phyloP scores from a whole-genome alignment of 2,888 invertebrate species.

The Trachelus iudaicus region DNA sequence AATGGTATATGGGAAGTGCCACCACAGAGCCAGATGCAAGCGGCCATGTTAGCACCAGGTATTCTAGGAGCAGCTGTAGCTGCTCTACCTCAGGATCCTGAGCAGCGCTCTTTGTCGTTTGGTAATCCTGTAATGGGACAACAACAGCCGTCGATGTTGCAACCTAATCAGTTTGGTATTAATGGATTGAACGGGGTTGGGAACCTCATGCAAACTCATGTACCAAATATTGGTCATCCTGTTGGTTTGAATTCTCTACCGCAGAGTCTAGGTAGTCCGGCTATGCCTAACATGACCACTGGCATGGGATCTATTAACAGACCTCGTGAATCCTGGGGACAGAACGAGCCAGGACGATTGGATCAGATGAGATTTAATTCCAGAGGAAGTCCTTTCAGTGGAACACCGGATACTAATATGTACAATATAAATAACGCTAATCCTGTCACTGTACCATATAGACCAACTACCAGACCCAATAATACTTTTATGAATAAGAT shows the following conservation, averaged over 20 bases:
- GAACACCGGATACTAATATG: constrained; percentile 33
- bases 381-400: constrained; percentile 42
- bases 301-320: constrained; percentile 32
- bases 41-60: constrained; percentile 53
- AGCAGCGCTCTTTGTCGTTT: constrained; percentile 36
- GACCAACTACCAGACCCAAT: constrained; percentile 66
- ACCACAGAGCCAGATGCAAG: constrained; percentile 58
- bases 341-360: constrained; percentile 36
- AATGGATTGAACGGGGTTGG: constrained; percentile 57
- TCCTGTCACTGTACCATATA: constrained; percentile 64
- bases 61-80: constrained; percentile 54
- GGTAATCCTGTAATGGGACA: constrained; percentile 33
- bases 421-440: constrained; percentile 10
- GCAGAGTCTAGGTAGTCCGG: constrained; percentile 30
- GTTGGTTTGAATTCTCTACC: constrained; percentile 35
- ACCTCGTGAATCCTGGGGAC: constrained; percentile 40
- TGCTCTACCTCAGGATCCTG: constrained; percentile 33
- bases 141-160: constrained; percentile 44
- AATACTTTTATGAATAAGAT: constrained; percentile 44
- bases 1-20: constrained; percentile 63
- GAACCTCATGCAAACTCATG: constrained; percentile 45
- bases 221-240: constrained; percentile 40
- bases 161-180: constrained; percentile 49
- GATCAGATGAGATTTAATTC: constrained; percentile 41
- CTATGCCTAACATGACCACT: constrained; percentile 31